Evolutionary conservation across 2,888 invertebrate species (phyloP).

Genomic region (Caenorhabditis plicata): DNA sequence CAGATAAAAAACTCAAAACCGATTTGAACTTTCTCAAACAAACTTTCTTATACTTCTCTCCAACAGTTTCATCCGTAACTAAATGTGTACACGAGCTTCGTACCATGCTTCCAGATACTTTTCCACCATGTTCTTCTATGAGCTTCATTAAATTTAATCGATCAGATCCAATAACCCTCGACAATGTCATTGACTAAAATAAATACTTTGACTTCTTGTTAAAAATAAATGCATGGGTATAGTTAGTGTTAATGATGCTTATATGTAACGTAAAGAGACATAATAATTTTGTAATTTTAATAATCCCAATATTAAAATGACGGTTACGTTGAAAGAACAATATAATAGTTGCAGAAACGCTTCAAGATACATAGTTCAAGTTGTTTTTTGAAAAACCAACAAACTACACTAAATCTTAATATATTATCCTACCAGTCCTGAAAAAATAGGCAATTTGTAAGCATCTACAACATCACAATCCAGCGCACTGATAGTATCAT

Average conservation of each 20-base stretch:
- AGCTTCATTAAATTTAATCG: constrained; percentile 35
- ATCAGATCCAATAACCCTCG: constrained; percentile 38
- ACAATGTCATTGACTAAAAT: constrained; percentile 43
- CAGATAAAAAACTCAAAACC: no score
- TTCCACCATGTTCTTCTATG: constrained; percentile 46
- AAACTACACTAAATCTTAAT: background rate
- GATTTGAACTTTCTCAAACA: no score
- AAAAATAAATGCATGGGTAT: background rate
- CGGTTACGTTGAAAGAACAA: constrained; percentile 6
- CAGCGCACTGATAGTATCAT: constrained; percentile 4
- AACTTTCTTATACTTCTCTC: constrained; percentile 48
- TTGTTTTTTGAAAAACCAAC: no score
- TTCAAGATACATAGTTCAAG: no score
- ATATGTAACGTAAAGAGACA: no score
- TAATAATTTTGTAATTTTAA: constrained; percentile 1
- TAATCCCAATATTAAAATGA: constrained; percentile 22
- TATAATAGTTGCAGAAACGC: no score
- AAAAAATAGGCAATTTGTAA: constrained; percentile 12
- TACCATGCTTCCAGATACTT: constrained; percentile 45
- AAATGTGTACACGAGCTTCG: constrained; percentile 47
- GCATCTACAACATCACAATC: constrained; percentile 1
- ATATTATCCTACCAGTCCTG: constrained; percentile 12
- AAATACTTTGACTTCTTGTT: background rate
- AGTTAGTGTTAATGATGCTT: constrained; percentile 8
- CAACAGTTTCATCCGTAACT: constrained; percentile 39